A percentile compares a stretch with the other conserved stretches of the same genome.
phyloP scores from a whole-genome alignment of 2,113 vertebrate species.

The Hypomesus transpacificus region DNA sequence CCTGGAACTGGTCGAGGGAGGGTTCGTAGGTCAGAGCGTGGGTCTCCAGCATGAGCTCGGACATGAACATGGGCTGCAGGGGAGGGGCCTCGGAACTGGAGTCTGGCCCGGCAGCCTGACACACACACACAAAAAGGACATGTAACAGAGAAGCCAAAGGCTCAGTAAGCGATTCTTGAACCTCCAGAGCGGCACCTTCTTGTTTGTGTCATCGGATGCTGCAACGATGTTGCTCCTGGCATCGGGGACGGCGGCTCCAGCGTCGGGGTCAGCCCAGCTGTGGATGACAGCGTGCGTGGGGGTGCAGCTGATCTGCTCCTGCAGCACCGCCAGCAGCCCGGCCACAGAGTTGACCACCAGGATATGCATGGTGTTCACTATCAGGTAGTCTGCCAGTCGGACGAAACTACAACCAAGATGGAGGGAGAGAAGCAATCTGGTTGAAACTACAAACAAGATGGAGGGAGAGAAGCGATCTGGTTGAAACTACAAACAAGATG shows the following conservation, averaged over 20 bases:
- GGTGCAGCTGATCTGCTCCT: constrained; percentile 66
- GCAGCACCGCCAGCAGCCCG: constrained; percentile 67
- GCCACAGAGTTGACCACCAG: constrained; percentile 72
- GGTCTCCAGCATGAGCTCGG: constrained; percentile 76
- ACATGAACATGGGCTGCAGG: constrained; percentile 73
- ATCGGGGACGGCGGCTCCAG: constrained; percentile 11
- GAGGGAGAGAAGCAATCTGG: neutral
- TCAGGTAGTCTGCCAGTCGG: constrained; percentile 80
- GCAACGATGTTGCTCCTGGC: neutral
- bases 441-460: neutral
- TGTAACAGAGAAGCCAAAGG: neutral
- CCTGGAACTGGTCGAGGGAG: constrained; percentile 76
- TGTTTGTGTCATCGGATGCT: constrained; percentile 44
- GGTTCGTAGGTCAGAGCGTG: constrained; percentile 74
- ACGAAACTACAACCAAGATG: constrained; percentile 73
- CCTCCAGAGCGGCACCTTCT: constrained; percentile 54
- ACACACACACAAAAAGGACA: constrained; percentile 11
- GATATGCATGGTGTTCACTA: constrained; percentile 76
- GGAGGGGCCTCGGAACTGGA: constrained; percentile 50
- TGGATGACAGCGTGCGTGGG: constrained; percentile 69
- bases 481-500: neutral
- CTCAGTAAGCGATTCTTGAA: neutral
- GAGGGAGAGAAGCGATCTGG: neutral
- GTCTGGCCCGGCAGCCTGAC: constrained; percentile 40
- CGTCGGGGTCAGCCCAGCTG: constrained; percentile 62